Evolutionary conservation across 2,888 invertebrate genomes (phyloP).

Genomic region (Malachius bipustulatus): DNA sequence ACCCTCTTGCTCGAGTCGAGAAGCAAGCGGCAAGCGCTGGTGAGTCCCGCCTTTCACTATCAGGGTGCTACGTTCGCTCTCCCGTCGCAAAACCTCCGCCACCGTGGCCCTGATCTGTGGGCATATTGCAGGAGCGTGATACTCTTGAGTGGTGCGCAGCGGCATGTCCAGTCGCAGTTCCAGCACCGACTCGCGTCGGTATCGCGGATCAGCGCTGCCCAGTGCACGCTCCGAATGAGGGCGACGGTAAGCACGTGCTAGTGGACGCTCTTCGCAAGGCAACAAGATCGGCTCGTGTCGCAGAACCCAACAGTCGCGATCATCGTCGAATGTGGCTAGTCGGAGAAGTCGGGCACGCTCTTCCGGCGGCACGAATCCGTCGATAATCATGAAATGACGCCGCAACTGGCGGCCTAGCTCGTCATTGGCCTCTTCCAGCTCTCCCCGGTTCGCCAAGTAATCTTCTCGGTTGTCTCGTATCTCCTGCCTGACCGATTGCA

Average conservation of each 20-base stretch:
- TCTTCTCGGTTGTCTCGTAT: constrained; percentile 74
- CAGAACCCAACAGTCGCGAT: constrained; percentile 61
- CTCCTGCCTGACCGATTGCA: constrained; percentile 62
- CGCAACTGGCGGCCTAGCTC: constrained; percentile 84
- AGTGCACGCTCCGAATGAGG: constrained; percentile 35
- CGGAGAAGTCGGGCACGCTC: constrained; percentile 63
- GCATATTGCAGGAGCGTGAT: constrained; percentile 58
- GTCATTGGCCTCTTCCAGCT: constrained; percentile 82
- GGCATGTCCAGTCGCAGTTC: constrained; percentile 65
- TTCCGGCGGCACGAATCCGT: constrained; percentile 80
- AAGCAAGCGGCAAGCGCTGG: constrained; percentile 28
- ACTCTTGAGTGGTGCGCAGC: constrained; percentile 62
- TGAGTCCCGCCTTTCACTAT: constrained; percentile 33
- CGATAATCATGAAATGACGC: constrained; percentile 75
- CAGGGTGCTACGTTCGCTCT: constrained; percentile 32
- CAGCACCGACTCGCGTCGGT: constrained; percentile 55
- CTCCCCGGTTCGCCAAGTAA: constrained; percentile 83
- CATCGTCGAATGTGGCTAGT: constrained; percentile 68
- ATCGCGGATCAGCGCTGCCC: constrained; percentile 26
- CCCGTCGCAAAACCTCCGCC: constrained; percentile 44
- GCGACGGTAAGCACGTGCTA: constrained; percentile 33
- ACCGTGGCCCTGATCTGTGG: constrained; percentile 58
- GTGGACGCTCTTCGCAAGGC: constrained; percentile 28
- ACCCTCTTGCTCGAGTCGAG: constrained; percentile 35
- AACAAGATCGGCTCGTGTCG: constrained; percentile 30